Conservation (phyloP, 1,140 invertebrate genomes). For the Arion vulgaris region DNA sequence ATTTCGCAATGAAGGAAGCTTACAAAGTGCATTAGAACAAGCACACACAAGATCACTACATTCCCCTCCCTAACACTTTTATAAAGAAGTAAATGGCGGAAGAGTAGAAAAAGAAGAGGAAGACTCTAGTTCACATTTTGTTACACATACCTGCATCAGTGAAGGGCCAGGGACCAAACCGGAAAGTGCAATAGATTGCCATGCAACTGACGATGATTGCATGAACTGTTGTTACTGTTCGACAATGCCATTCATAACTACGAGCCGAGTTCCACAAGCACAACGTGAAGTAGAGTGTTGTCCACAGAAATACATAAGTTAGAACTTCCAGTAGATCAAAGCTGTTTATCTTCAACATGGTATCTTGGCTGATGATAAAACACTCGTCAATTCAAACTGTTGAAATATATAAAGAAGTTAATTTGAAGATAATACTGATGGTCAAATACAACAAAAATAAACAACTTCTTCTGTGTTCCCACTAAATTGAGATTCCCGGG, state of each 20-base stretch:
- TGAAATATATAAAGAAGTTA: too few relatives aligned
- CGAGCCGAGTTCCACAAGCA: slow-evolving; percentile 47
- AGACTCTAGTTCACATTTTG: too few relatives aligned
- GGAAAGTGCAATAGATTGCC: slow-evolving; percentile 52
- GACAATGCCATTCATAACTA: slow-evolving; percentile 62
- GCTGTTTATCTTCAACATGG: slow-evolving; percentile 40
- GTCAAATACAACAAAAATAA: too few relatives aligned
- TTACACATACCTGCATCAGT: slow-evolving; percentile 58
- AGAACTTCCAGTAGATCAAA: slow-evolving; percentile 43
- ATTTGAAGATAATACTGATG: too few relatives aligned
- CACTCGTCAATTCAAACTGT: not conserved
- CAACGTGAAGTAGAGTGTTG: slow-evolving; percentile 53
- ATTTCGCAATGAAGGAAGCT: too few relatives aligned
- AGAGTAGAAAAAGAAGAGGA: slow-evolving; percentile 1
- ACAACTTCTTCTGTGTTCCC: too few relatives aligned
- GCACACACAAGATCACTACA: too few relatives aligned
- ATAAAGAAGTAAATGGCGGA: too few relatives aligned
- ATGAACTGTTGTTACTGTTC: slow-evolving; percentile 59
- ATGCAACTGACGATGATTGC: slow-evolving; percentile 51
- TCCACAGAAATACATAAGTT: slow-evolving; percentile 50
- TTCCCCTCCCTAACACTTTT: too few relatives aligned
- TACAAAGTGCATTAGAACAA: too few relatives aligned
- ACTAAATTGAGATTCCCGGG: too few relatives aligned
- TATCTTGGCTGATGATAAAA: not conserved
- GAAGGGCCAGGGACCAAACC: slow-evolving; percentile 64